Evolutionary conservation across 2,888 invertebrate species (phyloP), one percentile per base, ranked within the genome.

Genomic region (Himalopsyche anomala): DNA sequence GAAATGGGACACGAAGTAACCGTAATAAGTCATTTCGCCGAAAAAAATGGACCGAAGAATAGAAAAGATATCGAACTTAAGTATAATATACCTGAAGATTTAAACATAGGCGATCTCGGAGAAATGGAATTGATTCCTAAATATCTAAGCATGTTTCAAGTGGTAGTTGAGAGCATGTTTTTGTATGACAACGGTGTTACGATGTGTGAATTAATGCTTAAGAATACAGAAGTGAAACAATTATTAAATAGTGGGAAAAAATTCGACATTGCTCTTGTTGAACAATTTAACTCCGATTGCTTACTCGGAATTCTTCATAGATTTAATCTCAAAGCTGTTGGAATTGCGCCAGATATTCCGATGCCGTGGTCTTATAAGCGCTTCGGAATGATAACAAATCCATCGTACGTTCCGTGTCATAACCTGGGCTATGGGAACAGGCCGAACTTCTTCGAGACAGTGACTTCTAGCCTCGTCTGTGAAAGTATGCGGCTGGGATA

Each of bases 241-340:
- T 90, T 94, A 91, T 93, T 90, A 90, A 91, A 89, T 87, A 94
- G 90, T 90, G 92, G 92, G 88, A 92, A 93, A 87, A 93, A 92
- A 84, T 96, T 94, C 90, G 96, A 97, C 90, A 91, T 96, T 11
- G 94, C 97, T 56, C 90, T 97, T 40, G 93, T 95, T 88, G 96
- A 97, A 90, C 94, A 94, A 84, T 96, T 96, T 91, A 96, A 96
- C 89, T 94, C 95, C 55, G 96, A 97, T 90, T 96, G 97, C 89
- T 95, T 95, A 89, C 91, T 96, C 89, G 95, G 95, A 42, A 92
- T 97, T 87, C 95, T 94, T 8, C 93, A 95, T 89, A 94, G 95
- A 90, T 94, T 96, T 69, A 93, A 94, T 89, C 94, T 94, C 0
- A 96, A 96, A 0, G 94, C 94, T 87, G 93, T 96, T 42, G 92